Evolutionary conservation across 2,888 invertebrate species (phyloP).

Genomic region (Aleiodes leptofemur): DNA sequence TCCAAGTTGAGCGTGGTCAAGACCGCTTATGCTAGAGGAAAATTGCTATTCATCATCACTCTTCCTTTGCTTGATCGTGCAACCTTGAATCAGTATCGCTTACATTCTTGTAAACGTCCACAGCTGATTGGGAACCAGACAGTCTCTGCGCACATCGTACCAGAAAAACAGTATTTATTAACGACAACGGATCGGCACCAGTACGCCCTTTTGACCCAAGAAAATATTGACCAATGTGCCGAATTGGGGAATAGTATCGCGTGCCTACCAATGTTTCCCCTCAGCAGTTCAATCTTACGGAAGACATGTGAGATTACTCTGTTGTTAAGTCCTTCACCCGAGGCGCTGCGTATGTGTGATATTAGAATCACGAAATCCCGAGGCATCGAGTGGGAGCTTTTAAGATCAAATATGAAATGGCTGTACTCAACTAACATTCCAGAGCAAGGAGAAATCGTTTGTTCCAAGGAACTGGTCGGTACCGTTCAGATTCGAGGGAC

Average conservation of each 20-base stretch:
- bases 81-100: background rate
- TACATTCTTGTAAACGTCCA: slow-evolving; percentile 3
- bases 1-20: background rate
- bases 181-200: background rate
- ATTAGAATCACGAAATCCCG: slow-evolving; percentile 9
- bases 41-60: background rate
- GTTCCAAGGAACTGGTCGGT: too few relatives aligned
- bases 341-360: slow-evolving; percentile 7
- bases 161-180: background rate
- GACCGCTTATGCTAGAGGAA: background rate
- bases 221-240: slow-evolving; percentile 4
- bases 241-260: background rate
- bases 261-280: background rate
- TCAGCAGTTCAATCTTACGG: background rate
- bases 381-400: background rate
- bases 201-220: background rate
- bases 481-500: too few relatives aligned
- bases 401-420: background rate
- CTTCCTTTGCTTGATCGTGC: background rate
- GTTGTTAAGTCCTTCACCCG: slow-evolving; percentile 2
- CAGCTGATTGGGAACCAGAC: slow-evolving; percentile 2
- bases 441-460: too few relatives aligned
- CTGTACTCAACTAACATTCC: background rate
- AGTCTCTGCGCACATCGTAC: slow-evolving; percentile 1
- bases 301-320: background rate